phyloP scores from a whole-genome alignment of 23 tunicate species.

The Trididemnum miniatum region DNA sequence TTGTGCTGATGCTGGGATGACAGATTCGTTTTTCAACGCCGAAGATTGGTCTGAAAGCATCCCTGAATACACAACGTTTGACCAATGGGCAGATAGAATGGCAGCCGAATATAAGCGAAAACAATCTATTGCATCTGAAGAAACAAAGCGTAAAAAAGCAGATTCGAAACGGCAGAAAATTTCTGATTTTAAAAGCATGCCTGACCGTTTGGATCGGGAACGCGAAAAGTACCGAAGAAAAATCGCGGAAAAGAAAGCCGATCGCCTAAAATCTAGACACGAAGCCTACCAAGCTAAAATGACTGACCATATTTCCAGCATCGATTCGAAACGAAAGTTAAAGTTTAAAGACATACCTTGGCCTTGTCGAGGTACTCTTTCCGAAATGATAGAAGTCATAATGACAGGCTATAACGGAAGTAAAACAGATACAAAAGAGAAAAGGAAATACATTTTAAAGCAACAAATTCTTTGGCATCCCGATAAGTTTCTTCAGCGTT shows the following conservation, averaged over 20 bases:
- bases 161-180: conserved; percentile 37
- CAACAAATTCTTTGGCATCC: conserved; percentile 96
- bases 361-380: conserved; percentile 91
- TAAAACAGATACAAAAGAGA: conserved; percentile 24
- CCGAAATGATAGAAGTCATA: conserved; percentile 93
- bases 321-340: conserved; percentile 36
- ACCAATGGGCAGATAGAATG: conserved; percentile 95
- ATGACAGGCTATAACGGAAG: conserved; percentile 42
- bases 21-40: neutral
- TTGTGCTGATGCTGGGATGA: conserved; percentile 43
- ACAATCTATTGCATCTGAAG: conserved; percentile 20
- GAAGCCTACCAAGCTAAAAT: conserved; percentile 57
- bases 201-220: conserved; percentile 62
- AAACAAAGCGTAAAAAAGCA: conserved; percentile 34
- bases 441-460: conserved; percentile 52
- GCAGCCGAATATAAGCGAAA: conserved; percentile 74
- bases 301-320: conserved; percentile 12
- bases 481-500: conserved; percentile 86
- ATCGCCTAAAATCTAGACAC: conserved; percentile 55
- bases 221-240: conserved; percentile 60
- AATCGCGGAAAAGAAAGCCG: conserved; percentile 50
- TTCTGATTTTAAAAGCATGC: conserved; percentile 46
- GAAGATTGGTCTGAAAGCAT: conserved; percentile 31
- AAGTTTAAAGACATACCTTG: conserved; percentile 90
- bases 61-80: conserved; percentile 71